phyloP scores from a whole-genome alignment of 2,888 invertebrate species.

The Stenodema calcarata region DNA sequence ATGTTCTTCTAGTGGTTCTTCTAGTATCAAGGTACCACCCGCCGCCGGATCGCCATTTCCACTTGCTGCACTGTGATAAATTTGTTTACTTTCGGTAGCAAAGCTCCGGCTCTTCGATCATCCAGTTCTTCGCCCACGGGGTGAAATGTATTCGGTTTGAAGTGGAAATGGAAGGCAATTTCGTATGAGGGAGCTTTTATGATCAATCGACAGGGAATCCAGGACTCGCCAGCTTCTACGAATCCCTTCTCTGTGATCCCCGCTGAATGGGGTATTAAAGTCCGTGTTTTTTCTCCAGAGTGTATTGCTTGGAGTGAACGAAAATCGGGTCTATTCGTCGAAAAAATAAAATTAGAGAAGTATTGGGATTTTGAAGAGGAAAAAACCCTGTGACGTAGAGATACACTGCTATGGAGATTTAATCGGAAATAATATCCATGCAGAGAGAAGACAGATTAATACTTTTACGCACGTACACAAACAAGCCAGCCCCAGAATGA shows the following conservation, averaged over 20 bases:
- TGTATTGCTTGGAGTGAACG: too few relatives aligned
- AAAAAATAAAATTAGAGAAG: too few relatives aligned
- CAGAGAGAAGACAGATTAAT: too few relatives aligned
- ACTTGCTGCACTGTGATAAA: neutral
- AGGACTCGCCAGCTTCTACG: neutral
- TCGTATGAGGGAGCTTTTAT: neutral
- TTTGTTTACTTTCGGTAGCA: neutral
- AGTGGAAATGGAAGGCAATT: neutral
- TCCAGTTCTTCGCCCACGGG: neutral
- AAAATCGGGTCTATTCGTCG: too few relatives aligned
- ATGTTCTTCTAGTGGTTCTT: neutral
- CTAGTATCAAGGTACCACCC: neutral
- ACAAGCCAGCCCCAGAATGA: too few relatives aligned
- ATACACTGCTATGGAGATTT: too few relatives aligned
- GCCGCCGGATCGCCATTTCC: neutral
- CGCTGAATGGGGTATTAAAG: too few relatives aligned
- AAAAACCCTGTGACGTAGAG: too few relatives aligned
- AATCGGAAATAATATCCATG: too few relatives aligned
- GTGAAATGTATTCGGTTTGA: neutral
- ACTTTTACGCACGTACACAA: too few relatives aligned
- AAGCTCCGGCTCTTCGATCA: neutral
- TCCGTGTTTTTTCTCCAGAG: too few relatives aligned
- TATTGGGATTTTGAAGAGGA: too few relatives aligned
- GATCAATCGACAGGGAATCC: neutral
- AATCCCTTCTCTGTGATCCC: neutral